Percentiles rank a stretch among this genome's conserved stretches.
These are phyloP conservation scores for Lampris incognitus DNA, from an alignment of 2,113 vertebrate genomes.

Conservation along the genomic window DNA sequence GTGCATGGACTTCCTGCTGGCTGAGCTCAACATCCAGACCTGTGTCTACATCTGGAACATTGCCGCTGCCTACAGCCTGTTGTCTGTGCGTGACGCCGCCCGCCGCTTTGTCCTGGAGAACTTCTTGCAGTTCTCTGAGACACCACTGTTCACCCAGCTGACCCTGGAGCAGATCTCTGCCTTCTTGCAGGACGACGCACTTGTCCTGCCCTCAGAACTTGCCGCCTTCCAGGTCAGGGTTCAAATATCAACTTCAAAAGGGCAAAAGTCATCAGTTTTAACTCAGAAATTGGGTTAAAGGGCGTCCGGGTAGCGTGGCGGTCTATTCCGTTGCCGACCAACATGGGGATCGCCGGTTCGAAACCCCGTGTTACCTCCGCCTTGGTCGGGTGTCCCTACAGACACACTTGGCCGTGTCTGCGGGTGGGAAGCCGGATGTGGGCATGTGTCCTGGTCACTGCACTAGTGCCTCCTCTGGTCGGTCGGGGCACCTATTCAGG, in stretches of 20 bases:
- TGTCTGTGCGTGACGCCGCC: slow-evolving; percentile 76
- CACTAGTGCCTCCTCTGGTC: too few relatives aligned
- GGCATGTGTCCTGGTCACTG: too few relatives aligned
- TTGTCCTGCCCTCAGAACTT: slow-evolving; percentile 84
- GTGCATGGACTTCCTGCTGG: slow-evolving; percentile 86
- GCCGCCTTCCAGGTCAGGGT: slow-evolving; percentile 83
- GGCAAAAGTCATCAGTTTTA: too few relatives aligned
- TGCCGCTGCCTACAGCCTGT: slow-evolving; percentile 81
- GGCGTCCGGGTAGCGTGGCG: background rate
- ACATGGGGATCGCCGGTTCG: too few relatives aligned
- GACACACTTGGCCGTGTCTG: background rate
- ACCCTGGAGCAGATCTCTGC: slow-evolving; percentile 84
- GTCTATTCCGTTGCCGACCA: too few relatives aligned
- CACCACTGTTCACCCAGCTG: slow-evolving; percentile 85
- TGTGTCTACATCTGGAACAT: slow-evolving; percentile 88
- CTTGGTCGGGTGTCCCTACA: background rate
- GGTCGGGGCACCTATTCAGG: too few relatives aligned
- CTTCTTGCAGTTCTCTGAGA: slow-evolving; percentile 84
- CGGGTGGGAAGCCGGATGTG: too few relatives aligned
- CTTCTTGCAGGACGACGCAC: slow-evolving; percentile 85
- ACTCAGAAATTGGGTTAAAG: background rate
- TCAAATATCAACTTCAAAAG: background rate
- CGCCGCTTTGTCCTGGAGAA: slow-evolving; percentile 84
- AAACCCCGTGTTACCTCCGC: background rate
- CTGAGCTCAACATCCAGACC: slow-evolving; percentile 84